These are phyloP conservation scores for Cheilosia urbana DNA, from an alignment of 2,888 invertebrate genomes.

Conservation along the genomic window DNA sequence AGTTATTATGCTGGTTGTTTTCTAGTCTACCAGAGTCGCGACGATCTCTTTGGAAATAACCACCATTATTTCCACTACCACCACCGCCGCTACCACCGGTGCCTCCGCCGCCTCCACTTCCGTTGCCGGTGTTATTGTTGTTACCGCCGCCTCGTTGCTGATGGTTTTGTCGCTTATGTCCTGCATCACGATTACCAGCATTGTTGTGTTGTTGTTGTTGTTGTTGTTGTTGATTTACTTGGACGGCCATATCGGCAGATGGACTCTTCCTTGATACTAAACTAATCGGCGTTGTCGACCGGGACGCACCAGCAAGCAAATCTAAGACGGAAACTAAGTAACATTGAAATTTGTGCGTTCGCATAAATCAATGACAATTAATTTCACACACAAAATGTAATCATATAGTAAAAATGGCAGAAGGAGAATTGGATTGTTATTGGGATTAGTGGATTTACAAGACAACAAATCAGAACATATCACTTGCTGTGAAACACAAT, in stretches of 20 bases:
- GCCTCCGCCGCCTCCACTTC: constrained; percentile 60
- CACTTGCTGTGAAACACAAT: not conserved
- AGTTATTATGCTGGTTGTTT: constrained; percentile 79
- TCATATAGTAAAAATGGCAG: not conserved
- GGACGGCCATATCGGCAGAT: constrained; percentile 93
- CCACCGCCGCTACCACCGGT: constrained; percentile 73
- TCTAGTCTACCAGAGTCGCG: constrained; percentile 83
- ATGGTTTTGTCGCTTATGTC: constrained; percentile 79
- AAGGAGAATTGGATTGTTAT: not conserved
- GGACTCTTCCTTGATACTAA: constrained; percentile 91
- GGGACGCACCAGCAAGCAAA: constrained; percentile 86
- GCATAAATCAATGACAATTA: constrained; percentile 23
- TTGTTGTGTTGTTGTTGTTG: constrained; percentile 78
- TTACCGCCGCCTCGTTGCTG: constrained; percentile 77
- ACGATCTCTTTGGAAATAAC: constrained; percentile 81
- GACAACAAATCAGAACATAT: constrained; percentile 7
- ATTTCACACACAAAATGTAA: constrained; percentile 33
- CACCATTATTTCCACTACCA: constrained; percentile 78
- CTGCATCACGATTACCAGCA: constrained; percentile 83
- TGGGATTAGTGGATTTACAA: not conserved
- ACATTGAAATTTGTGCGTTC: constrained; percentile 62
- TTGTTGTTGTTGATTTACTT: constrained; percentile 84
- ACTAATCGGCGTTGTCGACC: constrained; percentile 92
- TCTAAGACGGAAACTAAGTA: constrained; percentile 83
- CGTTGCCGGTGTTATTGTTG: constrained; percentile 76